Percentiles rank a stretch among this genome's conserved stretches.
These are phyloP conservation scores for Pseudomyrmex pallidus DNA, from an alignment of 1,140 invertebrate genomes.

Conservation along the genomic window DNA sequence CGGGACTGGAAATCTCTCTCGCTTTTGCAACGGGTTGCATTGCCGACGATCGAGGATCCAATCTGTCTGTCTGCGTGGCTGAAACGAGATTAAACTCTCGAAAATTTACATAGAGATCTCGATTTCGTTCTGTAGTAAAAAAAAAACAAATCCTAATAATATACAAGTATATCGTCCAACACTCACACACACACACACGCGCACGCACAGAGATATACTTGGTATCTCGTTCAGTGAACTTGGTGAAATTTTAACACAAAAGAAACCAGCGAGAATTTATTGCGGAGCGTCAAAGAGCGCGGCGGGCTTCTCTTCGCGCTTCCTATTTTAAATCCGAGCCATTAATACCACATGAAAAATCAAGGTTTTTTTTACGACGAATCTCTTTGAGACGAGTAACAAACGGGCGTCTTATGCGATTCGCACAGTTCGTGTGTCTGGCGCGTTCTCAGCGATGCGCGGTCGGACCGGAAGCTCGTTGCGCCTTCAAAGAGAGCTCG, in stretches of 20 bases:
- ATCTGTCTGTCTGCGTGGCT: neutral
- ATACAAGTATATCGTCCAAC: neutral
- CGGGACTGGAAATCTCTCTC: constrained; percentile 33
- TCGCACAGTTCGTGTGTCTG: neutral
- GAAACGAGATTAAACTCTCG: neutral
- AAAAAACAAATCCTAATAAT: neutral
- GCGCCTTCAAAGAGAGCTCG: constrained; percentile 44
- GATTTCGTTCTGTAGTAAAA: too few relatives aligned
- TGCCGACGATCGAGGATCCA: constrained; percentile 4
- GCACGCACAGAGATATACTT: too few relatives aligned
- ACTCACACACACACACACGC: too few relatives aligned
- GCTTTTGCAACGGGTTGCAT: constrained; percentile 22
- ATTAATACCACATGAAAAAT: neutral
- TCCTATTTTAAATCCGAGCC: too few relatives aligned
- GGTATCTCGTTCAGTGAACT: too few relatives aligned
- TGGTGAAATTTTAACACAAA: too few relatives aligned
- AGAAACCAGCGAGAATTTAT: too few relatives aligned
- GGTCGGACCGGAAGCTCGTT: constrained; percentile 25
- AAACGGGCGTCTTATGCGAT: constrained; percentile 22
- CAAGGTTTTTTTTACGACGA: neutral
- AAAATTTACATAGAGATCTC: too few relatives aligned
- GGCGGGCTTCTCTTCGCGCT: too few relatives aligned
- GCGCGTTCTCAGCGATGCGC: neutral
- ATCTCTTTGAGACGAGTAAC: constrained; percentile 17
- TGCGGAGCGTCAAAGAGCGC: too few relatives aligned